Conservation (phyloP, 1,140 invertebrate genomes). For the Bombyx mori region ASM3026992v2 NC_085109.1:5462001-5462500, state of each 20-base stretch:
- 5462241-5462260: slow-evolving; percentile 30
- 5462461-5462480: no score
- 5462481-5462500: no score
- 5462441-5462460: no score
- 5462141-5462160: slow-evolving; percentile 67
- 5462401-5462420: no score
- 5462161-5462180: slow-evolving; percentile 63
- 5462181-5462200: slow-evolving; percentile 54
- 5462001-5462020: background rate
- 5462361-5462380: no score
- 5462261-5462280: background rate
- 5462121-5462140: slow-evolving; percentile 57
- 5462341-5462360: no score
- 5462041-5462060: background rate
- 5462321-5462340: no score
- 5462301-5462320: no score
- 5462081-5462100: slow-evolving; percentile 59
- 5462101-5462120: slow-evolving; percentile 58
- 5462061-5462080: slow-evolving; percentile 23
- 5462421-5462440: no score
- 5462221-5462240: slow-evolving; percentile 39
- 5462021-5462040: no score
- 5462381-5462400: no score
- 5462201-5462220: slow-evolving; percentile 49
- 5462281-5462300: no score